Evolutionary conservation across 35 echinoderm and acorn worm genomes (phyloP).

Genomic region (Apostichopus parvimensis): DNA sequence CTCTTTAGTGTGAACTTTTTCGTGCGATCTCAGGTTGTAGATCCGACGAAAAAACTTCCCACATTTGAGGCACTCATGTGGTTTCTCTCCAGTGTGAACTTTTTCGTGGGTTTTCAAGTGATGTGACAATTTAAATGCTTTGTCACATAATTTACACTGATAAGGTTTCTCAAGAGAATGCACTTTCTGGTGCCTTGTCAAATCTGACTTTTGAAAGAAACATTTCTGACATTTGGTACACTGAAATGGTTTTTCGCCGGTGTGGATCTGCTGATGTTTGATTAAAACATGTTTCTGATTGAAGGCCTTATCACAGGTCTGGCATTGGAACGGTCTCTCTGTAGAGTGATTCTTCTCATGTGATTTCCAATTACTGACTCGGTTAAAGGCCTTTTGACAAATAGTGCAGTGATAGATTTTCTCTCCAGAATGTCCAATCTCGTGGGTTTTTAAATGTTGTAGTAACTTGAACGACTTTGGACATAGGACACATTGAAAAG

Average conservation of each 20-base stretch:
- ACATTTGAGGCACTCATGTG: constrained; percentile 14
- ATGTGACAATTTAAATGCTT: constrained; percentile 15
- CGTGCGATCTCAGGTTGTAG: constrained; percentile 48
- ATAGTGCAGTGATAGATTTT: not conserved
- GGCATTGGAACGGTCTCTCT: constrained; percentile 47
- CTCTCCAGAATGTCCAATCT: not conserved
- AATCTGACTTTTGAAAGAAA: constrained; percentile 45
- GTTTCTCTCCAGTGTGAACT: constrained; percentile 56
- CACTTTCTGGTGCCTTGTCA: constrained; percentile 25
- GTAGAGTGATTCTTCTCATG: constrained; percentile 1
- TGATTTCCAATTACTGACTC: not conserved
- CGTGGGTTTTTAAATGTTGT: not conserved
- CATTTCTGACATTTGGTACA: constrained; percentile 50
- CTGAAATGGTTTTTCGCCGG: constrained; percentile 21
- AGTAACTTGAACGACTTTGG: constrained; percentile 36
- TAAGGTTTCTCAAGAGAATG: constrained; percentile 35
- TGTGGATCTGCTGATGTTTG: constrained; percentile 48
- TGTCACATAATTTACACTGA: constrained; percentile 42
- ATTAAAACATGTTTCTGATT: constrained; percentile 28
- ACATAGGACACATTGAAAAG: constrained; percentile 46
- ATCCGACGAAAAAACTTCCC: constrained; percentile 37
- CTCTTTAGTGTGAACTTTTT: constrained; percentile 41
- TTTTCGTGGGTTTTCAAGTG: constrained; percentile 51
- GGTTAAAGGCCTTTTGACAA: not conserved
- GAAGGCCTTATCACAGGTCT: constrained; percentile 49